Evolutionary conservation across 2,113 vertebrate species (phyloP).

Genomic region (Otolemur garnettii): DNA sequence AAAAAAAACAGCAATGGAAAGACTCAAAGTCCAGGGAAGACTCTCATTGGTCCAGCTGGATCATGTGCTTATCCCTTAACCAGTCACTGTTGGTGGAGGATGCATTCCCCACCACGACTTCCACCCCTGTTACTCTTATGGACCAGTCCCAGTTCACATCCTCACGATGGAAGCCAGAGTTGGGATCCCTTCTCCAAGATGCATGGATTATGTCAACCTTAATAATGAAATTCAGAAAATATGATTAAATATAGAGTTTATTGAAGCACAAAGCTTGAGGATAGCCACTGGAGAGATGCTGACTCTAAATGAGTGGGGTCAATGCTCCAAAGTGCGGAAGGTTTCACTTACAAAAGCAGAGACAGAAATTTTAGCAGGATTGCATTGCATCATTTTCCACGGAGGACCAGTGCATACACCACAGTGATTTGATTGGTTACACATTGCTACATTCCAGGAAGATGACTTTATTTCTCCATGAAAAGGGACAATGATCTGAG

Average conservation of each 20-base stretch:
- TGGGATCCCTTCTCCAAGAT: neutral
- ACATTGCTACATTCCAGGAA: neutral
- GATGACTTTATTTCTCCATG: neutral
- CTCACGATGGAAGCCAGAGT: neutral
- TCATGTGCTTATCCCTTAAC: neutral
- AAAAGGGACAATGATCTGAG: neutral
- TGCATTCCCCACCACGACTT: too few relatives aligned
- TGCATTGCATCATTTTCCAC: neutral
- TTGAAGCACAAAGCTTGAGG: neutral
- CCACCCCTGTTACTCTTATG: neutral
- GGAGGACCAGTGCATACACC: neutral
- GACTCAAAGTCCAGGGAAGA: neutral
- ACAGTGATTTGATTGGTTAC: neutral
- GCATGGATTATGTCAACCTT: neutral
- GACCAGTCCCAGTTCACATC: neutral
- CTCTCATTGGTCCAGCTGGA: neutral
- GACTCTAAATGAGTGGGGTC: neutral
- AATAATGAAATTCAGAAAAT: neutral
- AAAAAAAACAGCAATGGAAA: too few relatives aligned
- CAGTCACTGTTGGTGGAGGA: neutral
- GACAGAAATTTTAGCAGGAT: neutral
- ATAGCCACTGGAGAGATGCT: neutral
- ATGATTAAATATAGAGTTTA: neutral
- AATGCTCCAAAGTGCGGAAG: neutral
- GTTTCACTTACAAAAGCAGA: neutral